A percentile compares a stretch with the other conserved stretches of the same genome.
These are phyloP conservation scores for Pedionomus torquatus DNA, from an alignment of 2,113 vertebrate species.

Conservation along the genomic window DNA sequence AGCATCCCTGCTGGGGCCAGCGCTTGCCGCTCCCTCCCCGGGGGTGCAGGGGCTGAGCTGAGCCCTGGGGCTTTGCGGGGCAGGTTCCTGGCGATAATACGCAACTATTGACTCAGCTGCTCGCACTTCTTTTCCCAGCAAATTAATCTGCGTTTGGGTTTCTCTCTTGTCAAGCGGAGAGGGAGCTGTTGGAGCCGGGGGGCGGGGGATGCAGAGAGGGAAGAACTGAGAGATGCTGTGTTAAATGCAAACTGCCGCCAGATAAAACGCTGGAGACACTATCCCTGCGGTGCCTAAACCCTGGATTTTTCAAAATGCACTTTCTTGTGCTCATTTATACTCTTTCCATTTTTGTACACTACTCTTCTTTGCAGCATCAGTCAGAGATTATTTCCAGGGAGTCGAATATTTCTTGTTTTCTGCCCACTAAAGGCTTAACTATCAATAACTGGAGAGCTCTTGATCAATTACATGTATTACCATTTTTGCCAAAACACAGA, in stretches of 20 bases:
- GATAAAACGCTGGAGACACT: not conserved
- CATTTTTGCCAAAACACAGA: not conserved
- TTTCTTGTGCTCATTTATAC: not conserved
- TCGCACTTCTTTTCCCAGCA: not conserved
- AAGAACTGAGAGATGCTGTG: not conserved
- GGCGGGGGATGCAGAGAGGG: too few species aligned
- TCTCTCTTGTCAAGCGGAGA: not conserved
- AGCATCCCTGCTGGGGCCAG: not conserved
- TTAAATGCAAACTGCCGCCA: not conserved
- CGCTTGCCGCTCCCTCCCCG: not conserved
- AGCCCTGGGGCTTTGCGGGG: not conserved
- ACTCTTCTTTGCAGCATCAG: not conserved
- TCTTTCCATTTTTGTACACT: not conserved
- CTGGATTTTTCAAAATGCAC: fast-evolving
- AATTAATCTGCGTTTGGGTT: not conserved
- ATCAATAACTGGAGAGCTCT: not conserved
- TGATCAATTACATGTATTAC: not conserved
- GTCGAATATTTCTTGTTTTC: not conserved
- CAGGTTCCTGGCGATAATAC: not conserved
- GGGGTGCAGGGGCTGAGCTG: not conserved
- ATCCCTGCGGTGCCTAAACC: too few species aligned
- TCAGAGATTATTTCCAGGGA: not conserved
- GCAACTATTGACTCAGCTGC: not conserved
- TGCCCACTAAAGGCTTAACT: not conserved
- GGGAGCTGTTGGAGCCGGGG: not conserved